Percentiles rank a stretch among this genome's conserved stretches.
Conservation (phyloP, 2,888 invertebrate genomes). For the Lingula anatina region DNA sequence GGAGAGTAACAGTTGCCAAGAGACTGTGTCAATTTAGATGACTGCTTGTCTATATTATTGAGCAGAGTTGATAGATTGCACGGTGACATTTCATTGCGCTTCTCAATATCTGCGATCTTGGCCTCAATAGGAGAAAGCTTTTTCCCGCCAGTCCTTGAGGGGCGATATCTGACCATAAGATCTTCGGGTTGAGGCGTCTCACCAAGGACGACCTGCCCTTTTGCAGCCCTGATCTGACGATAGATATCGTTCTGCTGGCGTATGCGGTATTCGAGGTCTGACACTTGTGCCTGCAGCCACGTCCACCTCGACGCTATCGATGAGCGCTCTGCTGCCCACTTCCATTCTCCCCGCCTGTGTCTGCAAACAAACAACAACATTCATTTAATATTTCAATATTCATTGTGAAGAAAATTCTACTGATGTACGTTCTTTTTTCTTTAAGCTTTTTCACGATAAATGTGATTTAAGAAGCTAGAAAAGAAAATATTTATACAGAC, state of each 20-base stretch:
- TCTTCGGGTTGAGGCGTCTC: constrained; percentile 29
- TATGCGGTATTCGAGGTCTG: constrained; percentile 85
- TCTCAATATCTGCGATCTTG: constrained; percentile 15
- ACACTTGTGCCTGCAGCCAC: constrained; percentile 88
- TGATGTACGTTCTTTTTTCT: no score
- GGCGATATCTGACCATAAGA: constrained; percentile 11
- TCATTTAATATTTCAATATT: background rate
- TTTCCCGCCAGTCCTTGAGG: constrained; percentile 11
- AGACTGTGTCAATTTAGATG: constrained; percentile 35
- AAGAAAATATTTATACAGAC: no score
- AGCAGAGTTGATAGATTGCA: constrained; percentile 38
- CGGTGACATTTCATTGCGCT: constrained; percentile 30
- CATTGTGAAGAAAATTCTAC: no score
- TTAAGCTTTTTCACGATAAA: no score
- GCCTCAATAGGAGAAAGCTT: constrained; percentile 12
- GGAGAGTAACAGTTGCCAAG: constrained; percentile 40
- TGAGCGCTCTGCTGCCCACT: constrained; percentile 67
- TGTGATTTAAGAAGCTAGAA: no score
- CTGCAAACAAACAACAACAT: constrained; percentile 45
- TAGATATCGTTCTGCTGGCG: constrained; percentile 80
- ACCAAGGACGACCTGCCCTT: constrained; percentile 59
- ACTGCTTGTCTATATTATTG: constrained; percentile 41
- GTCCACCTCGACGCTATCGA: constrained; percentile 82
- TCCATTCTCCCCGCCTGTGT: constrained; percentile 51
- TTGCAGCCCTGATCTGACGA: constrained; percentile 56